Evolutionary conservation across 2,113 vertebrate genomes (phyloP).

Genomic region (Stigmatopora argus): DNA sequence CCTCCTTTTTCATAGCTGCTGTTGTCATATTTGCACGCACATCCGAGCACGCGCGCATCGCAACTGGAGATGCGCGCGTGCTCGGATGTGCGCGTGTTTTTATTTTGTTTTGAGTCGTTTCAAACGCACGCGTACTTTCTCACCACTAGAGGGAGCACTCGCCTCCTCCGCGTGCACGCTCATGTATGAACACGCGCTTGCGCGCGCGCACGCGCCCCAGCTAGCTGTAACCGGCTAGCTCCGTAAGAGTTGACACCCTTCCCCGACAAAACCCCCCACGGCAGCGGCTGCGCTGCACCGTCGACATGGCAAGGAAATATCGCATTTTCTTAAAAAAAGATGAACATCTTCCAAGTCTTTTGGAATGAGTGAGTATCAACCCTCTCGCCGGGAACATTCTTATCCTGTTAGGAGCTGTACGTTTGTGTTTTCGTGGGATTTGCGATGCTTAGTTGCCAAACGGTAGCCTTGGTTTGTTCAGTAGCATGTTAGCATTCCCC

Average conservation of each 20-base stretch:
- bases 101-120: conserved; percentile 14
- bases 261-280: conserved; percentile 48
- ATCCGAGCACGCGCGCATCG: not conserved
- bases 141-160: conserved; percentile 38
- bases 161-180: not conserved
- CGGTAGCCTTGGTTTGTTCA: conserved; percentile 29
- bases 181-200: not conserved
- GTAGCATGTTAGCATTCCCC: conserved; percentile 38
- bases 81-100: conserved; percentile 27
- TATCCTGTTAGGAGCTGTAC: not conserved
- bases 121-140: not conserved
- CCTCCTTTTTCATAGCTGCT: conserved; percentile 1
- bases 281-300: conserved; percentile 67
- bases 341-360: conserved; percentile 67
- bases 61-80: not conserved
- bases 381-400: rapidly evolving
- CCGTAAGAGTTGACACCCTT: conserved; percentile 63
- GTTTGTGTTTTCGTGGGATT: conserved; percentile 16
- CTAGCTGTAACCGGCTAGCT: conserved; percentile 67
- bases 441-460: conserved; percentile 49
- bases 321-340: conserved; percentile 65
- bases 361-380: conserved; percentile 67
- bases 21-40: not conserved
- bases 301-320: conserved; percentile 73
- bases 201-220: conserved; percentile 29